Base-by-base conservation (phyloP, 1,140 invertebrate species). In the Meloidogyne chitwoodi region DNA sequence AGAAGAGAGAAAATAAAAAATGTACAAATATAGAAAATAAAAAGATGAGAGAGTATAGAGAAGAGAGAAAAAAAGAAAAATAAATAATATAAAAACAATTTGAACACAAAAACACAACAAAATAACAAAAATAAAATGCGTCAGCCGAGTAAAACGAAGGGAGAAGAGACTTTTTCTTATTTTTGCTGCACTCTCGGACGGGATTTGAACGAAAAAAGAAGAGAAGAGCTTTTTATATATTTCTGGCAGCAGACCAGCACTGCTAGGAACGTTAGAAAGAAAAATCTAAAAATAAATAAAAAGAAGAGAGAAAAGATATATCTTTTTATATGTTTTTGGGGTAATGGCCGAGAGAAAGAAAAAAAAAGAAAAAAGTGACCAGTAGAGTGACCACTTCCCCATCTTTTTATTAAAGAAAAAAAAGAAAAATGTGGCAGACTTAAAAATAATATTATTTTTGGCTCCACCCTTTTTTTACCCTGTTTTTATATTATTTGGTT, bases 211-310 rank as follows among this genome's bases (percentile, higher is more conserved):
- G 61, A 56, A 63, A 73, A 73, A 61, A 64, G 26, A 26, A 29
- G 34, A 24, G 34, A 24, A 61, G 64, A 34, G 29, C 10, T 22
- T 22, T 34, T 63, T 44, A 71, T 26, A n/a, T n/a, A n/a, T 56
- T 61, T 62, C 41, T 61, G 69, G 26, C 70, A 24, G 70, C 48
- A 31, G 70, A 48, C 61, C 22, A 29, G 22, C 70, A 29, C 44
- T 62, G 70, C 44, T 73, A 73, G 70, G 70, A 73, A 73, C 70
- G 70, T 29, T 68, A 22, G 22, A n/a, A 38, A 8, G 22, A 34
- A 8, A 26, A 6, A 24, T 16, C 29, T 27, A 56, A 56, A n/a
- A 56, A 56, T 14, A 56, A n/a, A 56, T n/a, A 38, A 3, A 8
- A 38, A 38, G 10, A 38, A 38, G 3, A 38, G 44, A 11, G 6